These are phyloP conservation scores for Mormyrus lacerda DNA, from an alignment of 2,113 vertebrate species.

Conservation along the genomic window DNA sequence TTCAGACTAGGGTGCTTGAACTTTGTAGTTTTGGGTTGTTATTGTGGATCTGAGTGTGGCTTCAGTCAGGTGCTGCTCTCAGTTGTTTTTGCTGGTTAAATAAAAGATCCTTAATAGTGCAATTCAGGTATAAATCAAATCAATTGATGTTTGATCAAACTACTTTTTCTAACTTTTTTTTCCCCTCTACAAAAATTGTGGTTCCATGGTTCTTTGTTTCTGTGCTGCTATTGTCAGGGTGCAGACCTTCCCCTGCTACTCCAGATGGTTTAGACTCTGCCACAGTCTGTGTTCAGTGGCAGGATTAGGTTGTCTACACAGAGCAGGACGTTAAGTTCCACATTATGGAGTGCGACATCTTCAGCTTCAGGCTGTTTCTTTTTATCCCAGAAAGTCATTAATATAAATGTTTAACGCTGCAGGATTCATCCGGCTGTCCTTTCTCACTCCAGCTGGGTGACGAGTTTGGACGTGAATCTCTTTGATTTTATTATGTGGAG, in stretches of 20 bases:
- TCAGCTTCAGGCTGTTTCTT: background rate
- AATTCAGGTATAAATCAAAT: background rate
- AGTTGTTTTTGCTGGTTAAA: background rate
- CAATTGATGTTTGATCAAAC: background rate
- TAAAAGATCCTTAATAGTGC: background rate
- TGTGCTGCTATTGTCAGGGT: background rate
- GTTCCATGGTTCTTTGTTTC: background rate
- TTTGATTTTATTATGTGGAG: background rate
- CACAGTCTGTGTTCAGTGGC: background rate
- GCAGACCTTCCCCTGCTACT: background rate
- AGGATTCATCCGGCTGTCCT: background rate
- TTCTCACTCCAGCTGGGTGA: background rate
- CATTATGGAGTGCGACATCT: background rate
- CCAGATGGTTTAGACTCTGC: background rate
- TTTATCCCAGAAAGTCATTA: background rate
- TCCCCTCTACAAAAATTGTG: background rate
- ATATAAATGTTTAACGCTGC: background rate
- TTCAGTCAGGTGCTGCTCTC: background rate
- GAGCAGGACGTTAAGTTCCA: background rate
- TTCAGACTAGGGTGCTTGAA: background rate
- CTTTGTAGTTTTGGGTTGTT: background rate
- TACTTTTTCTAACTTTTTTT: background rate
- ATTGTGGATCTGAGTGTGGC: background rate
- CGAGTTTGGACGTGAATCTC: background rate
- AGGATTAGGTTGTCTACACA: background rate